phyloP scores from a whole-genome alignment of 2,113 vertebrate genomes.

The Urocitellus parryii region DNA sequence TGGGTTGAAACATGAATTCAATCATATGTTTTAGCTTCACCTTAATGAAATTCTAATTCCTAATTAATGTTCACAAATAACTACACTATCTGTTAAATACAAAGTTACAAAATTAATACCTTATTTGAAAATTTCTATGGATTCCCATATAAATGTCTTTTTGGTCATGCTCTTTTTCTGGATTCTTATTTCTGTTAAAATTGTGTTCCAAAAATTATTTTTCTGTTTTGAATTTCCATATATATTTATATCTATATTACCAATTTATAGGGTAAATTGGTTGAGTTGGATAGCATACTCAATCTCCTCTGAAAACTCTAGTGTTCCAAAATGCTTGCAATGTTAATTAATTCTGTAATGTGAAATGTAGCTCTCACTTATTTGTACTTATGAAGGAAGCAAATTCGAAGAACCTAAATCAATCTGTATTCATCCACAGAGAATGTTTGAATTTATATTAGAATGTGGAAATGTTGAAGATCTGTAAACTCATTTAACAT shows the following conservation, averaged over 20 bases:
- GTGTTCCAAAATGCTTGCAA: not conserved
- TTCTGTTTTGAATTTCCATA: not conserved
- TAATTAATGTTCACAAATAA: not conserved
- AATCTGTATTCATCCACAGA: constrained; percentile 45
- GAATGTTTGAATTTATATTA: constrained; percentile 35
- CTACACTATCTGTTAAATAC: not conserved
- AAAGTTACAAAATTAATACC: not conserved
- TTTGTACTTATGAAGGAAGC: constrained; percentile 31
- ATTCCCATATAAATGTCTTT: not conserved
- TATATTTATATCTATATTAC: not conserved
- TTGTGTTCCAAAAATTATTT: not conserved
- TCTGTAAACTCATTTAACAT: constrained; percentile 34
- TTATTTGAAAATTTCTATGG: not conserved
- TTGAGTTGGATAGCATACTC: not conserved
- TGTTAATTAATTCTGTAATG: constrained; percentile 60
- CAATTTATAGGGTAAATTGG: not conserved
- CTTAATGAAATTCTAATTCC: not conserved
- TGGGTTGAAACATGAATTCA: not conserved
- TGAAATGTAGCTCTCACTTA: constrained; percentile 56
- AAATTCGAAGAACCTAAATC: constrained; percentile 54
- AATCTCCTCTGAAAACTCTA: constrained; percentile 14
- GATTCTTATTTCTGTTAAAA: constrained; percentile 8
- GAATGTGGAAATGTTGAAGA: not conserved
- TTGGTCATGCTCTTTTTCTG: not conserved
- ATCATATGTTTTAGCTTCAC: not conserved